Evolutionary conservation across 1,140 invertebrate genomes (phyloP), one percentile per base, ranked within the genome.

Genomic region (Protaetia brevitarsis): DNA sequence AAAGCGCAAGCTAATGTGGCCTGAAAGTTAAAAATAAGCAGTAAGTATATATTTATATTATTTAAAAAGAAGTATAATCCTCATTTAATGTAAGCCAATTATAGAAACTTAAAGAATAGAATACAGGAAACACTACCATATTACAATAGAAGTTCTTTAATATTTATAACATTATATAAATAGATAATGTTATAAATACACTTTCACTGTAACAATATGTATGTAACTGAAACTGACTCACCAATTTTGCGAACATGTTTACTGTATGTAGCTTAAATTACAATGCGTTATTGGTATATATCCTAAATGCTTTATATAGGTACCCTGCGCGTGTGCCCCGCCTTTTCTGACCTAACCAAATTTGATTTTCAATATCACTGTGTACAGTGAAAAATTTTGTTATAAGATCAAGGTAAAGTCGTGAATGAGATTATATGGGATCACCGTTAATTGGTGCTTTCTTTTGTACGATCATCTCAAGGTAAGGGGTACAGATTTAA

Each of bases 241-340:
- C 76, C 76, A 77, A 73, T 77, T 77, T 77, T 76, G 74, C 74
- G 69, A 77, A 77, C 76, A 77, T 77, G 74, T 59, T 29, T 28
- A 29, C 41, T 16, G 41, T 51, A 23, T 19, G 41, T 51, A 70
- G 67, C 69, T 68, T 69, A 72, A 68, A 71, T 69, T 67, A 73
- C 71, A 74, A 69, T 72, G 70, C 41, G 13, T 51, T 51, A 23
- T 16, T 51, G 69, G 66, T 70, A 62, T 63, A 57, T 63, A 68
- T 64, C 66, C 66, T 58, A 74, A 75, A 70, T 69, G 64, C 56
- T 66, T 77, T 77, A 72, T 78, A 78, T 76, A 77, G 63, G 23
- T n/a, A n/a, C n/a, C n/a, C n/a, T n/a, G n/a, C n/a, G n/a, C n/a
- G n/a, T 56, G 51, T 31, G 74, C 76, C 76, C 74, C 76, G 75